These are phyloP conservation scores for Epizoanthus scotinus DNA, from an alignment of 92 coral and sea anemone genomes.

Conservation along the genomic window DNA sequence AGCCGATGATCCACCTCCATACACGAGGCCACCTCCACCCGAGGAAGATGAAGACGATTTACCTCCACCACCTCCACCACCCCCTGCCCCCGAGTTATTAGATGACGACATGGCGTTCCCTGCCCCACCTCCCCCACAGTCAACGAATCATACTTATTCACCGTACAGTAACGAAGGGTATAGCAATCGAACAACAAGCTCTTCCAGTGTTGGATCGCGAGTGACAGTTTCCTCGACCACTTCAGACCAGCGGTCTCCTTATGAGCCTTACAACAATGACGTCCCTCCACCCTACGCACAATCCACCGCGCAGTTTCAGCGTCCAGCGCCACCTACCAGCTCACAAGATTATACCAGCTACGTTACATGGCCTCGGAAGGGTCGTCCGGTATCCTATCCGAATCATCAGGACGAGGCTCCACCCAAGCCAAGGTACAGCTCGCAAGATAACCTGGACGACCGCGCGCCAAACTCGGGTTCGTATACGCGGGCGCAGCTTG, in stretches of 20 bases:
- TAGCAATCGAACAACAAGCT: slow-evolving; percentile 41
- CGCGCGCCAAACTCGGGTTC: slow-evolving; percentile 54
- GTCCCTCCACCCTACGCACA: not conserved
- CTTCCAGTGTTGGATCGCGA: slow-evolving; percentile 49
- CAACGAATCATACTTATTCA: slow-evolving; percentile 51
- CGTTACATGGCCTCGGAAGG: slow-evolving; percentile 76
- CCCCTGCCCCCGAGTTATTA: slow-evolving; percentile 68
- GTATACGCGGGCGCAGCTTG: slow-evolving; percentile 63
- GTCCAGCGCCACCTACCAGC: slow-evolving; percentile 51
- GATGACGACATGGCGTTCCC: slow-evolving; percentile 64
- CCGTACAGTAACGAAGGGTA: slow-evolving; percentile 50
- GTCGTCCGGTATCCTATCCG: slow-evolving; percentile 76
- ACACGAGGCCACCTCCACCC: slow-evolving; percentile 67
- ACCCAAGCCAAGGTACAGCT: slow-evolving; percentile 42
- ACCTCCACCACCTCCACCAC: slow-evolving; percentile 93
- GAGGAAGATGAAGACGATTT: slow-evolving; percentile 68
- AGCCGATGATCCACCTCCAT: slow-evolving; percentile 60
- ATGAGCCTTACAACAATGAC: slow-evolving; percentile 17
- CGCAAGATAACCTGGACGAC: slow-evolving; percentile 59
- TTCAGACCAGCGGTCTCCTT: slow-evolving; percentile 51
- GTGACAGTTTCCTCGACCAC: slow-evolving; percentile 44
- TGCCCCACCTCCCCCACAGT: slow-evolving; percentile 74
- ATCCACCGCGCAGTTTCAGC: slow-evolving; percentile 14
- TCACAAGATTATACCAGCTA: slow-evolving; percentile 63
- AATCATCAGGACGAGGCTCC: slow-evolving; percentile 32